Evolutionary conservation across 1,140 invertebrate genomes (phyloP), one percentile per base, ranked within the genome.

Genomic region (Doryteuthis pealeii): DNA sequence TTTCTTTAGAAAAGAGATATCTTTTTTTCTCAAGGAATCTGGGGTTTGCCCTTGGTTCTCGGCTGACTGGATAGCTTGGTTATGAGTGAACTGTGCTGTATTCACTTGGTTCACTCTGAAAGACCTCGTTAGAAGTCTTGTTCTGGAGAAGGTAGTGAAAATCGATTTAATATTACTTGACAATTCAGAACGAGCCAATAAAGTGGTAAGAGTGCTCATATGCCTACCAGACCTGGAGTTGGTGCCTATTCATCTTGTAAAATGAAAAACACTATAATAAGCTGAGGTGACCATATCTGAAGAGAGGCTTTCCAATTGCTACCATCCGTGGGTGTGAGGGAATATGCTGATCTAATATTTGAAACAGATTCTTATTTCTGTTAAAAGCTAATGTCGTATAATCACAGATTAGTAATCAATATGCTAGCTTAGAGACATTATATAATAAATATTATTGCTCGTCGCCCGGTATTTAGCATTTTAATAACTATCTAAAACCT

Each of bases 21-120:
- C 35, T 74, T 45, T 68, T 28, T 65, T 75, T 79, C 76, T 72
- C 80, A 87, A 87, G 72, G 86, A 91, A 68, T 89, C 91, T 72
- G 92, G 93, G n/a, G n/a, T n/a, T n/a, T n/a, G 91, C 93, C 8
- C 89, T 94, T 30, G 95, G 96, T 43, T 93, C 95, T 12, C 91
- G 97, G 76, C 89, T 99, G 43, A 99, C 98, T 8, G 98, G 98
- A 40, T 88, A 88, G 95, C 94, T 30, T 99, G 97, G n/a, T n/a
- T n/a, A n/a, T n/a, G 97, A 97, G 97, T 30, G 97, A n/a, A 97
- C 2, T 99, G 96, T 88, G 91, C 94, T 74, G 95, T 99, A n/a
- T 22, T 95, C 96, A n/a, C 30, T 89, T 99, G 77, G 91, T 93
- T 74, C 90, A n/a, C n/a, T n/a, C 92, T 0, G 89, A n/a, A 91